Conservation (phyloP, 2,888 invertebrate species). For the Saturnia japonica region DNA sequence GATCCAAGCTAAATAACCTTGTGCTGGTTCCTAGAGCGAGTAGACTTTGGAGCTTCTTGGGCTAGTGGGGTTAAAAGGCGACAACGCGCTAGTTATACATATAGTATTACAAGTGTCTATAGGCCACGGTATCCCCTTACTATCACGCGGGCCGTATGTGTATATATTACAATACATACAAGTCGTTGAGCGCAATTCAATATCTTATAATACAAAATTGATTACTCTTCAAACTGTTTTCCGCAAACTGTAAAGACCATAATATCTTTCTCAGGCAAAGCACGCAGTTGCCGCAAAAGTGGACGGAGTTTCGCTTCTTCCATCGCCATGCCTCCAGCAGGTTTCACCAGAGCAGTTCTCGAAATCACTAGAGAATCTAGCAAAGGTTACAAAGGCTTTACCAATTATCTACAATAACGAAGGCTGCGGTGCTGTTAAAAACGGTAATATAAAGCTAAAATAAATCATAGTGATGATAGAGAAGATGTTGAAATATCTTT, state of each 20-base stretch:
- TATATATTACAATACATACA: background rate
- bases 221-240: background rate
- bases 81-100: no score
- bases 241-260: background rate
- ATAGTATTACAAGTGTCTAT: no score
- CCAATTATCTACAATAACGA: constrained; percentile 7
- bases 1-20: no score
- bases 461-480: no score
- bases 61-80: no score
- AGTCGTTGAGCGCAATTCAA: background rate
- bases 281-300: background rate
- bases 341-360: background rate
- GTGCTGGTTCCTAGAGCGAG: no score
- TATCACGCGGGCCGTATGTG: no score
- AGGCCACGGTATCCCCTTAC: no score
- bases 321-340: background rate
- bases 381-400: background rate
- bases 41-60: no score
- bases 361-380: background rate
- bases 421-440: constrained; percentile 18
- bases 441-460: constrained; percentile 19
- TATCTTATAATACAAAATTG: background rate
- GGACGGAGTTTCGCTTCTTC: constrained; percentile 4
- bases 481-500: no score
- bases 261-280: background rate